Evolutionary conservation across 37 sponge, comb jelly and placozoan species (phyloP).

Genomic region (Beroe forskalii): DNA sequence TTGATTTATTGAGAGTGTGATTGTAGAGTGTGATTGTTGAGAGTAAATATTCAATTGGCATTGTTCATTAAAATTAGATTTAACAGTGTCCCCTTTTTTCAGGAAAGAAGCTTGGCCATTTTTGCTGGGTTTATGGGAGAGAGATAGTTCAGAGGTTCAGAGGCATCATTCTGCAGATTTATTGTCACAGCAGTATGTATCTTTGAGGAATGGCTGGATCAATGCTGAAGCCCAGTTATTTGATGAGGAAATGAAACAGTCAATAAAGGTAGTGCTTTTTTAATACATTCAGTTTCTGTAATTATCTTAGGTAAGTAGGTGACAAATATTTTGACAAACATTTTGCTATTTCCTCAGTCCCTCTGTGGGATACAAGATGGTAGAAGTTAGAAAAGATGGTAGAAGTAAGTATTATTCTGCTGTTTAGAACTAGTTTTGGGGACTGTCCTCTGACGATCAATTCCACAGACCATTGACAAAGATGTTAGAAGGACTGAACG

Average conservation of each 20-base stretch:
- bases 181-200: background rate
- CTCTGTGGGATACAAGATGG: too few relatives aligned
- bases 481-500: slow-evolving; percentile 44
- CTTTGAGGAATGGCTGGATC: slow-evolving; percentile 28
- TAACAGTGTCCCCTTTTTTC: background rate
- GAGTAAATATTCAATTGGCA: background rate
- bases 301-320: too few relatives aligned
- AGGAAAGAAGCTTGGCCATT: slow-evolving; percentile 28
- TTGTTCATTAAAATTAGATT: background rate
- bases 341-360: too few relatives aligned
- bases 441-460: too few relatives aligned
- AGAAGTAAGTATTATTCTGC: too few relatives aligned
- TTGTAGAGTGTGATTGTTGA: too few relatives aligned
- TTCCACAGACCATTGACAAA: slow-evolving; percentile 36
- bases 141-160: background rate
- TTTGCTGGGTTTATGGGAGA: slow-evolving; percentile 5
- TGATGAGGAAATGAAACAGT: slow-evolving; percentile 28
- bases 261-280: slow-evolving; percentile 44
- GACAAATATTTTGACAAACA: too few relatives aligned
- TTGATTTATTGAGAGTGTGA: too few relatives aligned
- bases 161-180: background rate
- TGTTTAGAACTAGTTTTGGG: too few relatives aligned
- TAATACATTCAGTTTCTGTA: too few relatives aligned
- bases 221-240: slow-evolving; percentile 22
- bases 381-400: too few relatives aligned